These are phyloP conservation scores for Heliopora coerulea DNA, from an alignment of 92 coral and sea anemone species.

Conservation along the genomic window DNA sequence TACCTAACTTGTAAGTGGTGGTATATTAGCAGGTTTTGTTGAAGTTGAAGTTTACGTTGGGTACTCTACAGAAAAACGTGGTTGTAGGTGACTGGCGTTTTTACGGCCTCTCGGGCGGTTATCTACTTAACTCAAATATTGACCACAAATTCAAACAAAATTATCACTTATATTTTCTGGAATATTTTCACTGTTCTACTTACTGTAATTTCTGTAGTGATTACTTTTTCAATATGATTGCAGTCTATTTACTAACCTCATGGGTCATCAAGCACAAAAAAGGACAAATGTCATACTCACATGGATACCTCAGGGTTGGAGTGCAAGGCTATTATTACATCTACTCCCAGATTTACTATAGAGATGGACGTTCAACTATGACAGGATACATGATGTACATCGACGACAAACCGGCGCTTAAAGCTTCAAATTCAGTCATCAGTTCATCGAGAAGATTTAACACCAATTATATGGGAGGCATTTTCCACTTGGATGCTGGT, in stretches of 20 bases:
- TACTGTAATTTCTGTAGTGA: too few species aligned
- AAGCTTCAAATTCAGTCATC: conserved; percentile 65
- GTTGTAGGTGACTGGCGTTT: too few species aligned
- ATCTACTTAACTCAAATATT: too few species aligned
- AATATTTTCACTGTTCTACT: too few species aligned
- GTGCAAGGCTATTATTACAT: conserved; percentile 78
- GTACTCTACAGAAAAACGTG: too few species aligned
- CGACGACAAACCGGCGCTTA: conserved; percentile 64
- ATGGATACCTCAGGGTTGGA: conserved; percentile 72
- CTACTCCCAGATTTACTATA: conserved; percentile 82
- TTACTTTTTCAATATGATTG: background rate
- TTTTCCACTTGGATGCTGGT: conserved; percentile 57
- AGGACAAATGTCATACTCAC: conserved; percentile 74
- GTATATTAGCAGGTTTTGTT: too few species aligned
- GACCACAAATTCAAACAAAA: too few species aligned
- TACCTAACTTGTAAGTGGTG: too few species aligned
- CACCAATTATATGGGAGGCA: conserved; percentile 83
- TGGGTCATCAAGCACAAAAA: conserved; percentile 69
- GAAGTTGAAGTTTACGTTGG: too few species aligned
- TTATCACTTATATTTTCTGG: too few species aligned
- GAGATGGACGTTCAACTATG: conserved; percentile 65
- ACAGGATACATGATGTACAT: conserved; percentile 77
- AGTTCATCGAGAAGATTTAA: conserved; percentile 42
- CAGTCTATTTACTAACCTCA: conserved; percentile 81
- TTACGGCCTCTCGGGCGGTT: too few species aligned